Percentiles rank a stretch among this genome's conserved stretches.
Conservation (phyloP, 2,797 vertebrate genomes). For the Natrix natrix region DNA sequence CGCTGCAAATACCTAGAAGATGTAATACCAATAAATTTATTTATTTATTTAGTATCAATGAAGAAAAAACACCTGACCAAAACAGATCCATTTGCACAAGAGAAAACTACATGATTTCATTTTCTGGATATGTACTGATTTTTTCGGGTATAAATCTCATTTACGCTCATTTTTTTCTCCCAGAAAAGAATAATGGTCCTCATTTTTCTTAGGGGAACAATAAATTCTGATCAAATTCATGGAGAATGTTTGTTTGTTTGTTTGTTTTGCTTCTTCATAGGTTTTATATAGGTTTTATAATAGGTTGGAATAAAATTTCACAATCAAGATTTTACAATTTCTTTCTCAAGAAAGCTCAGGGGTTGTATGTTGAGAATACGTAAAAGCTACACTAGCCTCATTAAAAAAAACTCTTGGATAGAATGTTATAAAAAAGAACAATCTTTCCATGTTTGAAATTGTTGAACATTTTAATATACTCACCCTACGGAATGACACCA, state of each 20-base stretch:
- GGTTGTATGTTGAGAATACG: not conserved
- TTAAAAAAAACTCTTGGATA: not conserved
- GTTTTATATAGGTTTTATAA: too few species aligned
- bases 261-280: not conserved
- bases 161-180: not conserved
- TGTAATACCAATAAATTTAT: not conserved
- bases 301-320: not conserved
- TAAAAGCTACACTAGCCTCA: not conserved
- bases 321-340: not conserved
- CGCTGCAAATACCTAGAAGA: not conserved
- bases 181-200: not conserved
- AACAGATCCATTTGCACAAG: not conserved
- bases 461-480: constrained; percentile 51
- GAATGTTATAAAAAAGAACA: not conserved
- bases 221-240: not conserved
- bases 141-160: not conserved
- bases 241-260: not conserved
- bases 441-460: not conserved
- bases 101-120: not conserved
- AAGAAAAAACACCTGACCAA: not conserved
- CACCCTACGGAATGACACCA: constrained; percentile 95
- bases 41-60: not conserved
- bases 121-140: not conserved
- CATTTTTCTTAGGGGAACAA: not conserved
- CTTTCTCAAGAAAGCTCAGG: not conserved